Conservation (phyloP, 1,140 invertebrate genomes). For the Euborellia annulipes region DNA sequence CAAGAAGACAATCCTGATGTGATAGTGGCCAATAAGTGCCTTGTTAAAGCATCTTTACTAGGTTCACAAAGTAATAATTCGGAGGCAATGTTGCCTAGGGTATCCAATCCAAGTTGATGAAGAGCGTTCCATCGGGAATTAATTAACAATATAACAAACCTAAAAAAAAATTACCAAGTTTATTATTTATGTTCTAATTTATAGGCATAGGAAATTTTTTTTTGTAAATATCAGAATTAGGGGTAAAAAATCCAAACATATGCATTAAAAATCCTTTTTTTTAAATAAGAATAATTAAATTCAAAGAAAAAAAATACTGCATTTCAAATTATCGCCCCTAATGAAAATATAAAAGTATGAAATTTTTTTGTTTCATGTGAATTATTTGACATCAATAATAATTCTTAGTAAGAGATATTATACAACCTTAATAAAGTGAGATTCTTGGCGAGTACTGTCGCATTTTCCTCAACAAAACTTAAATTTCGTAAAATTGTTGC, state of each 20-base stretch:
- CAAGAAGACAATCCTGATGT: slow-evolving; percentile 57
- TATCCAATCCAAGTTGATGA: slow-evolving; percentile 76
- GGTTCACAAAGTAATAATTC: slow-evolving; percentile 63
- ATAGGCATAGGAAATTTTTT: no score
- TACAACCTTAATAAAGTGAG: slow-evolving; percentile 55
- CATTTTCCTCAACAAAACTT: slow-evolving; percentile 84
- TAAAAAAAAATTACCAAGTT: slow-evolving; percentile 29
- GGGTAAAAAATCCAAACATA: no score
- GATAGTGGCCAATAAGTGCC: slow-evolving; percentile 55
- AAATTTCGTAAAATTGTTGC: slow-evolving; percentile 82
- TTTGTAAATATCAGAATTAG: no score
- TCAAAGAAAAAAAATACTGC: no score
- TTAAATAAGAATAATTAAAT: no score
- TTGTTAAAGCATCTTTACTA: slow-evolving; percentile 40
- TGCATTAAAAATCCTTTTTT: no score
- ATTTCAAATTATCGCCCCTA: no score
- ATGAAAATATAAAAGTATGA: no score
- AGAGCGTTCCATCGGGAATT: slow-evolving; percentile 63
- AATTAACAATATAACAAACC: slow-evolving; percentile 74
- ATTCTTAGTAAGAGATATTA: slow-evolving; percentile 2
- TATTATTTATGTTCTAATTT: no score
- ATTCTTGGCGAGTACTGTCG: slow-evolving; percentile 58
- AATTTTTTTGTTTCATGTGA: no score
- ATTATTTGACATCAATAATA: no score
- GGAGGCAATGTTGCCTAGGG: slow-evolving; percentile 73